Base-by-base conservation (phyloP, 2,888 invertebrate genomes). In the Plagiodera versicolora region DNA sequence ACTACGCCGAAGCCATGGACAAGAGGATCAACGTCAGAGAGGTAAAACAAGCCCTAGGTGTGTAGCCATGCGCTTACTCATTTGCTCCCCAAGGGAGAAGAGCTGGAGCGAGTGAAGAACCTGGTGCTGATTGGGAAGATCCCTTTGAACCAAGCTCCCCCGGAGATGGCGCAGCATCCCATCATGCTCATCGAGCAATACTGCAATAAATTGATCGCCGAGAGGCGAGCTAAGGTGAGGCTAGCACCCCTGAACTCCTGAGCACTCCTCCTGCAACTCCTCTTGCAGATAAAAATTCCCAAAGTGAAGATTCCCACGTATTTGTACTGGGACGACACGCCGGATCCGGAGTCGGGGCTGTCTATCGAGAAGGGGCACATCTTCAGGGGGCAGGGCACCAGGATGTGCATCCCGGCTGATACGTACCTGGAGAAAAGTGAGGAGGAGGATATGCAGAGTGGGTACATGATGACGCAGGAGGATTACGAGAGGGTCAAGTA, bases 111-210 rank as follows among this genome's bases (percentile, higher is more conserved):
- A 58, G 84, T 89, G 65, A 89, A 89, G 74, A 84, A 85, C 65
- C 80, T 90, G 65, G 87, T 89, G 59, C 81, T 90, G 20, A 84
- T 85, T 49, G 89, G 89, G 28, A 85, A 85, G 74, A 87, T 89
- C 48, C 87, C 88, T 0, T 77, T 89, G 35, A 83, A 85, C 66
- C 85, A 88, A 67, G 88, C 88, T 48, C 88, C 89, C 0, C 82
- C 84, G 2, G 88, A 88, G 72, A 81, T 89, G 74, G 84, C 82
- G 69, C 80, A 85, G 62, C 89, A 89, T 76, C 89, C 89, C 0
- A 85, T 89, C 2, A 88, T 89, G 77, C 83, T 86, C n/a, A 86
- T 87, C 70, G 86, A 86, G 61, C 72, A 70, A 45, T 84, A 82
- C 64, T 83, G 83, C 63, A 81, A 81, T 65, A 74, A 79, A 57